These are phyloP conservation scores for Eurypyga helias DNA, from an alignment of 2,113 vertebrate species.

Conservation along the genomic window DNA sequence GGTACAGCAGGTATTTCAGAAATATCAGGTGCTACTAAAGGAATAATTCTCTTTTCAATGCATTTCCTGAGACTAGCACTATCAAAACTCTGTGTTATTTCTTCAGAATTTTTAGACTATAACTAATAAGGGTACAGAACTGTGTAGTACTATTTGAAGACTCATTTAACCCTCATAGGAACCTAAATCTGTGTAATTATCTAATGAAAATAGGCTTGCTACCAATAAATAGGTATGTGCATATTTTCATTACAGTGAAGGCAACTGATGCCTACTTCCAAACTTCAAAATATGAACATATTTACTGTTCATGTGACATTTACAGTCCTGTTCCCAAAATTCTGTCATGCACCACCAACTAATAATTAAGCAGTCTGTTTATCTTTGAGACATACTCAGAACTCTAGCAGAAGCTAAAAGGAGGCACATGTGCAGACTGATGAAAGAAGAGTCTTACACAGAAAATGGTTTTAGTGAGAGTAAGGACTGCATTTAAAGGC, in stretches of 20 bases:
- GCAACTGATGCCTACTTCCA: neutral
- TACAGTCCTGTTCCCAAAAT: conserved; percentile 21
- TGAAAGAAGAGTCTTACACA: neutral
- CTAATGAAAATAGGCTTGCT: neutral
- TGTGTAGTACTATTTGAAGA: neutral
- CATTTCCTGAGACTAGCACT: neutral
- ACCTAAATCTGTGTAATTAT: neutral
- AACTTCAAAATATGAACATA: conserved; percentile 3
- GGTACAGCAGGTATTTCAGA: neutral
- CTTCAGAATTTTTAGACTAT: neutral
- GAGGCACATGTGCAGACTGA: neutral
- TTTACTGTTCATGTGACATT: conserved; percentile 16
- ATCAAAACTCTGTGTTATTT: neutral
- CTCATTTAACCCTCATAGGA: neutral
- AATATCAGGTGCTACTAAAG: neutral
- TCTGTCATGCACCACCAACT: conserved; percentile 23
- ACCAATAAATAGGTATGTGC: neutral
- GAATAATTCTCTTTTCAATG: neutral
- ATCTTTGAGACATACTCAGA: conserved; percentile 14
- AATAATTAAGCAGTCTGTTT: conserved; percentile 55
- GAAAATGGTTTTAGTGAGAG: neutral
- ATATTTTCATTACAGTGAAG: neutral
- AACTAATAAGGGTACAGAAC: neutral
- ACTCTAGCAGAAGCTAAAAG: neutral
- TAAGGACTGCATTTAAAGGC: neutral